Evolutionary conservation across 92 coral and sea anemone species (phyloP), one percentile per base, ranked within the genome.

Genomic region (Palythoa grandis): DNA sequence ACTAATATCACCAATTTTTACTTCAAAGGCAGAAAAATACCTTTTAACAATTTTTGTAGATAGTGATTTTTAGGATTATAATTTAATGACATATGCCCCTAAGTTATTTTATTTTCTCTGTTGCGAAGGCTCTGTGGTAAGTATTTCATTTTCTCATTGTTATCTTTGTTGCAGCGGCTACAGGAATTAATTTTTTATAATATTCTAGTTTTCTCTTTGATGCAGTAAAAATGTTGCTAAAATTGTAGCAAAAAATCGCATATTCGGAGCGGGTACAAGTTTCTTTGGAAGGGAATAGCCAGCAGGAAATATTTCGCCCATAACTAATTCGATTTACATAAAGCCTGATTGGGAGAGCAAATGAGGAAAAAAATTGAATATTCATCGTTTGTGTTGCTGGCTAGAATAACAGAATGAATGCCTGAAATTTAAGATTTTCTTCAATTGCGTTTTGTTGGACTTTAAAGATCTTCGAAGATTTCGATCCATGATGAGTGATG

Each of bases 21-120:
- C 54, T 22, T 20, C 63, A n/a, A 52, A 10, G 17, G 72, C 19
- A 37, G 71, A 58, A 7, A 22, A 43, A 13, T 3, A 7, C n/a
- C 40, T 17, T 24, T 17, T 65, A 22, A 24, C 65, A 22, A 14
- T 3, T 11, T 11, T 16, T 29, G 63, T 63, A 19, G 37, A 29
- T 20, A 11, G 38, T 39, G 38, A 23, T 0, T 19, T 5, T 68
- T 25, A 29, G 8, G 8, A 48, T 16, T 23, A 35, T 13, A 35
- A 17, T 54, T 82, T 48, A 13, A 94, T 92, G 95, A 78, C 87
- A 67, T 76, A 78, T 57, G 84, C 88, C 38, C 97, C 95, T 2
- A 87, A 83, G 72, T 83, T 85, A 47, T 94, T 94, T 72, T 94
- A 94, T 69, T 92, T 84, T 47, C 92, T 94, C 54, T 94, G 78